Percentiles rank a stretch among this genome's conserved stretches.
Evolutionary conservation across 2,888 invertebrate genomes (phyloP).

Genomic region (Epistrophella euchroma): DNA sequence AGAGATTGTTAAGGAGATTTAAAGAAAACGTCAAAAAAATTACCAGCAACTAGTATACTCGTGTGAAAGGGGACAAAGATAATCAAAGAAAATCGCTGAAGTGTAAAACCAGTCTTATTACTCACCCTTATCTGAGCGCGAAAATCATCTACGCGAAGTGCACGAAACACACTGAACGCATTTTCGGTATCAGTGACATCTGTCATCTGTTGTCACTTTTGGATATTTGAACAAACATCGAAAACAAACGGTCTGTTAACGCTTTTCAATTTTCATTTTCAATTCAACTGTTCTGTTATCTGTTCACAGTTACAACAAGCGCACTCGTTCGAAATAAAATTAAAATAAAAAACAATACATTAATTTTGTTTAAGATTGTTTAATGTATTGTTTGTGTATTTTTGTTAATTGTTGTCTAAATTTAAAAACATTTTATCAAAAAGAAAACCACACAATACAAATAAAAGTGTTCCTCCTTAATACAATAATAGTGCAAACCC

Average conservation of each 20-base stretch:
- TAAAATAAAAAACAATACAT: not conserved
- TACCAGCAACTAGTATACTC: no score
- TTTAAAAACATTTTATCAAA: not conserved
- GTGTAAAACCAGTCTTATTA: no score
- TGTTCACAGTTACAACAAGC: constrained; percentile 61
- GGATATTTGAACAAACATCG: constrained; percentile 58
- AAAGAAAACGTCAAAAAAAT: no score
- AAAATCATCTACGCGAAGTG: not conserved
- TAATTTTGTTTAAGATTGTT: not conserved
- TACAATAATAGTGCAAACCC: not conserved
- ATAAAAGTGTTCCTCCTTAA: not conserved
- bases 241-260: constrained; percentile 68
- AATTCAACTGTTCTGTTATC: constrained; percentile 46
- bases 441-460: not conserved
- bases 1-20: no score
- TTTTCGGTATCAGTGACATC: constrained; percentile 14
- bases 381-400: constrained; percentile 7
- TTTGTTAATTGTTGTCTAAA: constrained; percentile 24
- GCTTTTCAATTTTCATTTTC: constrained; percentile 54
- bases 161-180: constrained; percentile 16
- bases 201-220: constrained; percentile 32
- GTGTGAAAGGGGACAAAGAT: no score
- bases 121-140: constrained; percentile 19
- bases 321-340: constrained; percentile 20
- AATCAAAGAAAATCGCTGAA: no score